Conservation (phyloP, 2,797 vertebrate genomes). For the Trichosurus vulpecula region DNA sequence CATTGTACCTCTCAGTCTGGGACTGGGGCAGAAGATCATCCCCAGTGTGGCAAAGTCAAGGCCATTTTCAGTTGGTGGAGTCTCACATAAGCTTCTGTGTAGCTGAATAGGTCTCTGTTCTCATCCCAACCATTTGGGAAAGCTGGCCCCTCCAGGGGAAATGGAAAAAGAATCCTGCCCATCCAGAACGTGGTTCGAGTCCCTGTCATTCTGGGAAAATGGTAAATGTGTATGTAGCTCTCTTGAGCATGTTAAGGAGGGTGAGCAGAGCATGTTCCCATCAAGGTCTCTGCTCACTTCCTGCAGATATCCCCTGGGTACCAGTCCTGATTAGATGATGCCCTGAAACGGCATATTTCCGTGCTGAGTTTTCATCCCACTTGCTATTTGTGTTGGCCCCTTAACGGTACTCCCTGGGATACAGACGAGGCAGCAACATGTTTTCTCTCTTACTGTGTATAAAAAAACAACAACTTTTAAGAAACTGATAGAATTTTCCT, state of each 20-base stretch:
- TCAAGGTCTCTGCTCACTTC: not conserved
- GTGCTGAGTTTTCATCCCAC: not conserved
- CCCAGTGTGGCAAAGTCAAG: not conserved
- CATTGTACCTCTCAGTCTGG: not conserved
- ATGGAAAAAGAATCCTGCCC: not conserved
- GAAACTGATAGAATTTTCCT: not conserved
- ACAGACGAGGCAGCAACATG: not conserved
- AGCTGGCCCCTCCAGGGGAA: not conserved
- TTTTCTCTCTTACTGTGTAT: not conserved
- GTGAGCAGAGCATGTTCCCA: not conserved
- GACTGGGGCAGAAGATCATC: not conserved
- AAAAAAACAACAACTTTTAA: not conserved
- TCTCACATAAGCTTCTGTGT: not conserved
- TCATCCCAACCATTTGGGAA: not conserved
- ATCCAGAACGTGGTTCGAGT: not conserved
- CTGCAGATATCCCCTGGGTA: not conserved
- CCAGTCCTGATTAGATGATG: not conserved
- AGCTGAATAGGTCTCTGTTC: not conserved
- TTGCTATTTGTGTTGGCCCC: not conserved
- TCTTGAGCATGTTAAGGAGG: not conserved
- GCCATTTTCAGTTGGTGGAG: not conserved
- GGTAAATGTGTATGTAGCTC: not conserved
- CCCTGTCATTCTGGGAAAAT: not conserved
- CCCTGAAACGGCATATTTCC: not conserved
- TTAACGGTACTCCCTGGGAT: not conserved